These are phyloP conservation scores for Nipponacmea schrenckii DNA, from an alignment of 2,888 invertebrate species.

Conservation along the genomic window DNA sequence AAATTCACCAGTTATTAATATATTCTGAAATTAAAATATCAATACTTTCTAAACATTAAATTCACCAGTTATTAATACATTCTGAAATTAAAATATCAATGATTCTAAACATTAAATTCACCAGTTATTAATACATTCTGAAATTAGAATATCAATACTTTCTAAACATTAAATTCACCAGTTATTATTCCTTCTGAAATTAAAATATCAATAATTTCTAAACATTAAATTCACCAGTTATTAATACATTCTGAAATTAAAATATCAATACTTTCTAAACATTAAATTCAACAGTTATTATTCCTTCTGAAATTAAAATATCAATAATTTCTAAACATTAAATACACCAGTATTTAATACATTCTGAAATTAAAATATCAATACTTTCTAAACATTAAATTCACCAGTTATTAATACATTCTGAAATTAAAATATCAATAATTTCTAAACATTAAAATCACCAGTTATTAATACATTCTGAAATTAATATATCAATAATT, in stretches of 20 bases:
- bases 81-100: too few species aligned
- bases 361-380: too few species aligned
- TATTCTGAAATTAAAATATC: slow-evolving; percentile 32
- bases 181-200: slow-evolving; percentile 38
- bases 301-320: slow-evolving; percentile 42
- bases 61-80: slow-evolving; percentile 48
- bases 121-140: slow-evolving; percentile 44
- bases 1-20: slow-evolving; percentile 49
- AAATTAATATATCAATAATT: too few species aligned
- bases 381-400: too few species aligned
- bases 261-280: too few species aligned
- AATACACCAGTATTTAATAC: slow-evolving; percentile 50
- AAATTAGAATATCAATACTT: too few species aligned
- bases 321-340: slow-evolving; percentile 52
- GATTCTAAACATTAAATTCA: slow-evolving; percentile 56
- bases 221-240: slow-evolving; percentile 54
- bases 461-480: slow-evolving; percentile 44
- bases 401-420: slow-evolving; percentile 47
- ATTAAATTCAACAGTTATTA: slow-evolving; percentile 53
- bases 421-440: slow-evolving; percentile 47
- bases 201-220: slow-evolving; percentile 54
- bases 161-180: slow-evolving; percentile 57
- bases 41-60: too few species aligned
- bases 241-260: slow-evolving; percentile 35
- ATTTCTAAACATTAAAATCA: slow-evolving; percentile 54